Percentiles rank a stretch among this genome's conserved stretches.
Conservation (phyloP, 2,113 vertebrate species). For the Centrocercus urophasianus region DNA sequence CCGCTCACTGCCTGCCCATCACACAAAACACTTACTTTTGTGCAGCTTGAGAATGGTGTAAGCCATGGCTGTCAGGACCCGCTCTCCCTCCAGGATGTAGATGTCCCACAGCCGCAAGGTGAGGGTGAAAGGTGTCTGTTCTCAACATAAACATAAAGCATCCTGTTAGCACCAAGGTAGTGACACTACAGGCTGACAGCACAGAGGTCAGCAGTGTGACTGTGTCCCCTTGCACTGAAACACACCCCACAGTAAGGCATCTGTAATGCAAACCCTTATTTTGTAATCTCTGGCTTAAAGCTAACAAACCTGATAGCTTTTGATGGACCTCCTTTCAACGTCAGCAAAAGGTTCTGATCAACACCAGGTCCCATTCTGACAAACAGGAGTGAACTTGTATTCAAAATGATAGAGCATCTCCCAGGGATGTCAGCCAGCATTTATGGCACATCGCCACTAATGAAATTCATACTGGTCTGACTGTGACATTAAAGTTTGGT, state of each 20-base stretch:
- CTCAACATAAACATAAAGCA: background rate
- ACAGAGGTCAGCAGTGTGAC: background rate
- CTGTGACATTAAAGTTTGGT: background rate
- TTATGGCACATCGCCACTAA: background rate
- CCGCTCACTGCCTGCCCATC: background rate
- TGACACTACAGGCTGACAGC: background rate
- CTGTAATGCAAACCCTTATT: background rate
- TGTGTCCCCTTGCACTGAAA: background rate
- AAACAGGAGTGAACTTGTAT: background rate
- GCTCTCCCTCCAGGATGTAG: conserved; percentile 89
- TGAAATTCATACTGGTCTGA: background rate
- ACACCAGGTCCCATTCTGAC: background rate
- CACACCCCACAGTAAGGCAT: background rate
- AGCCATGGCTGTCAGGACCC: conserved; percentile 83
- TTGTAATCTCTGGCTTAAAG: background rate
- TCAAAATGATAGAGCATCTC: background rate
- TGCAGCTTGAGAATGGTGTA: conserved; percentile 88
- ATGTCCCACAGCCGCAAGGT: conserved; percentile 90
- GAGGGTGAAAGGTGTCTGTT: conserved; percentile 88
- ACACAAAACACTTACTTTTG: conserved; percentile 79
- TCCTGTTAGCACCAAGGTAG: background rate
- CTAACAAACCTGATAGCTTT: background rate
- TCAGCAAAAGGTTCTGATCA: background rate
- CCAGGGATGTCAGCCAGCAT: background rate
- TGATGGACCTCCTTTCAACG: background rate